Base-by-base conservation (phyloP, 1,140 invertebrate species). In the Drosophila orosa region DNA sequence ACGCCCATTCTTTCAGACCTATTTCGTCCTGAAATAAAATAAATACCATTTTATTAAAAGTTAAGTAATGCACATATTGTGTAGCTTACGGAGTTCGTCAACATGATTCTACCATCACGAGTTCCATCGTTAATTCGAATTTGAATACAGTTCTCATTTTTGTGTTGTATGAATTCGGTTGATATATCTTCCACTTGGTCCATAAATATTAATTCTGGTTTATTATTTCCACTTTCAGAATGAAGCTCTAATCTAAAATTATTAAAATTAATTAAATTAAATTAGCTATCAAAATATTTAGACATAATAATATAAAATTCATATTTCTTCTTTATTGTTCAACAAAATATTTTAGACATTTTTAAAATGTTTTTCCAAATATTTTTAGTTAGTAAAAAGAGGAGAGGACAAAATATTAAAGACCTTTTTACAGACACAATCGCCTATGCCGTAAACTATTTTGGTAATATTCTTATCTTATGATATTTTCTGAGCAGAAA, bases 171-270 rank as follows among this genome's bases (percentile, higher is more conserved):
- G 72, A 97, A 94, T 86, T 98, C 98, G 3, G 96, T 94, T 67
- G 95, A 95, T 9, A 98, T 95, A 91, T 98, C 97, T 84, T 98
- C 97, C 15, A 98, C 96, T 92, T 97, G 96, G 93, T 99, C 98
- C 94, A 99, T 96, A 80, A 99, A 98, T 50, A 99, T 95, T 89
- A 99, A 94, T 93, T 99, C 98, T 3, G 98, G 97, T 91, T 98
- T 98, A 39, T 96, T 95, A 74, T 94, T 97, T 65, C 96, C 94
- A 40, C 96, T 98, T 91, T 99, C 98, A 1, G 97, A 95, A 93
- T 99, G 97, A 33, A 99, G 93, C 93, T 99, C 99, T 81, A 99
- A 93, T 91, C 94, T 93, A 37, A 22, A 80, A 40, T 22, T 9
- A 29, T n/a, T 17, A 54, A 29, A 47, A 17, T 6, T 0, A 10